Conservation (phyloP, 2,888 invertebrate genomes). For the Strigamia crassipes region DNA sequence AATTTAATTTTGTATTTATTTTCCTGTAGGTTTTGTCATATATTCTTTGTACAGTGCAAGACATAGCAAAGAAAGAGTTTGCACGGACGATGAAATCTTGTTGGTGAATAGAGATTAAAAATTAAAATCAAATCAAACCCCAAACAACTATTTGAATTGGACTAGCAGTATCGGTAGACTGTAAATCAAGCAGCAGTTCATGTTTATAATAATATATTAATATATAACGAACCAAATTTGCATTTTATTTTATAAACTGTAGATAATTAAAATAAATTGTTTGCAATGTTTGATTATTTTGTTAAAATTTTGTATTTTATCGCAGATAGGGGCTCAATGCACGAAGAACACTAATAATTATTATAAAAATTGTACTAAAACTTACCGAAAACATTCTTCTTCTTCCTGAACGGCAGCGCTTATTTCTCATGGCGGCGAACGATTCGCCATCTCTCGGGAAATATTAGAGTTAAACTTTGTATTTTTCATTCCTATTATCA, state of each 20-base stretch:
- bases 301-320: background rate
- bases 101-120: background rate
- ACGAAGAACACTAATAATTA: too few relatives aligned
- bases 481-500: too few relatives aligned
- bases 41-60: slow-evolving; percentile 51
- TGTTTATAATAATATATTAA: background rate
- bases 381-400: too few relatives aligned
- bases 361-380: too few relatives aligned
- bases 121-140: background rate
- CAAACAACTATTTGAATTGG: too few relatives aligned
- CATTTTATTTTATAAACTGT: background rate
- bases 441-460: too few relatives aligned
- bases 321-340: too few relatives aligned
- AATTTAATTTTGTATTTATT: slow-evolving; percentile 13
- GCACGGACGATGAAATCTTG: slow-evolving; percentile 45
- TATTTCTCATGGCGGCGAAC: too few relatives aligned
- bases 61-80: slow-evolving; percentile 50
- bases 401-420: too few relatives aligned
- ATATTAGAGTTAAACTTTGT: too few relatives aligned
- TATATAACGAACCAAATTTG: background rate
- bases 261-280: background rate
- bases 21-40: slow-evolving; percentile 50
- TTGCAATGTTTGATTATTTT: background rate
- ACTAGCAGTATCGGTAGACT: background rate
- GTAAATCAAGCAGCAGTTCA: background rate